phyloP scores from a whole-genome alignment of 2,888 invertebrate genomes.

The Hydrotaea diabolus region DNA sequence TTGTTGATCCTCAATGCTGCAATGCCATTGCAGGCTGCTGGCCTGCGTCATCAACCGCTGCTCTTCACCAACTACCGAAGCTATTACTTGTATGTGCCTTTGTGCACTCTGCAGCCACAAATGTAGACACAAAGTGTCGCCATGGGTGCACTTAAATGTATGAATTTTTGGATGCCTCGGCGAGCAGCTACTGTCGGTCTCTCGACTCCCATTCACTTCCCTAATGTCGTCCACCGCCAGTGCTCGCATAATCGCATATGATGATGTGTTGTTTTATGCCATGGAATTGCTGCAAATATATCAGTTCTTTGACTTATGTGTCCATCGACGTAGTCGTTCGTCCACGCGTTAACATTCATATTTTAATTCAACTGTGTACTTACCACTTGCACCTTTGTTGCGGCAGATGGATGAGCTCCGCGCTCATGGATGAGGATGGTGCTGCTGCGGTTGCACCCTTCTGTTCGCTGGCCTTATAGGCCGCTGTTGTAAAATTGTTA shows the following conservation, averaged over 20 bases:
- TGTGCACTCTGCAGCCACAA: slow-evolving; percentile 22
- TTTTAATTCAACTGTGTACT: slow-evolving; percentile 25
- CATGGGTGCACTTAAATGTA: slow-evolving; percentile 35
- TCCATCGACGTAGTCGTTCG: background rate
- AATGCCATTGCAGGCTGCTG: too few relatives aligned
- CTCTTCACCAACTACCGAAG: too few relatives aligned
- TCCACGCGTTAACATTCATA: slow-evolving; percentile 22
- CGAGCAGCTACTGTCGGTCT: slow-evolving; percentile 15
- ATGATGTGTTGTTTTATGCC: background rate
- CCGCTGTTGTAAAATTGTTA: slow-evolving; percentile 33
- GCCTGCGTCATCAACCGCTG: background rate
- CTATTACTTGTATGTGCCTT: background rate
- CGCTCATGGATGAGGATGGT: background rate
- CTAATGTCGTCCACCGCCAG: background rate
- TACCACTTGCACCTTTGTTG: slow-evolving; percentile 21
- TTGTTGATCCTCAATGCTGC: too few relatives aligned
- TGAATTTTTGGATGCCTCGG: slow-evolving; percentile 9
- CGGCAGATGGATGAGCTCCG: background rate
- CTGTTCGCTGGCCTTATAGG: background rate
- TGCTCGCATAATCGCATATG: too few relatives aligned
- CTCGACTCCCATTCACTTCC: background rate
- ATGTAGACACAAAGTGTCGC: slow-evolving; percentile 47
- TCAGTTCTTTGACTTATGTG: slow-evolving; percentile 10
- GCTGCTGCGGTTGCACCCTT: background rate
- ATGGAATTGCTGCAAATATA: slow-evolving; percentile 27